phyloP scores from a whole-genome alignment of 2,797 vertebrate species.

The Myripristis jacobus region DNA sequence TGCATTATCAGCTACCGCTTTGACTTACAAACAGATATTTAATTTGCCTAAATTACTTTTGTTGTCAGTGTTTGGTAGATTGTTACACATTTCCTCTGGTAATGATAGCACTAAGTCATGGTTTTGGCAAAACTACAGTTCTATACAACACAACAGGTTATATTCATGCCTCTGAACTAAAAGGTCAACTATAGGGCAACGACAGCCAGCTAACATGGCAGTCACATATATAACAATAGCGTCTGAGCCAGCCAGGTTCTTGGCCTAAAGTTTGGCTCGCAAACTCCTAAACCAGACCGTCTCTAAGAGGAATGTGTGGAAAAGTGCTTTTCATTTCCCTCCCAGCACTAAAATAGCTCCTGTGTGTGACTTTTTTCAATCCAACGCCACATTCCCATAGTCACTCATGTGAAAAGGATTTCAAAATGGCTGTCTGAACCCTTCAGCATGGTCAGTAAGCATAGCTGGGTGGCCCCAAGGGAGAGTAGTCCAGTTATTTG shows the following conservation, averaged over 20 bases:
- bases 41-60: neutral
- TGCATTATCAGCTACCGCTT: neutral
- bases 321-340: slow-evolving; percentile 73
- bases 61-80: neutral
- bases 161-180: slow-evolving; percentile 27
- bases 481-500: slow-evolving; percentile 23
- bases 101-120: neutral
- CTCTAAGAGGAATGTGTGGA: slow-evolving; percentile 77
- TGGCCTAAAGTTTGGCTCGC: slow-evolving; percentile 42
- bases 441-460: slow-evolving; percentile 28
- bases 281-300: slow-evolving; percentile 57
- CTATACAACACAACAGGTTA: slow-evolving; percentile 10
- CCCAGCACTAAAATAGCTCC: slow-evolving; percentile 79
- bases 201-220: slow-evolving; percentile 34
- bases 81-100: neutral
- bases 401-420: slow-evolving; percentile 65
- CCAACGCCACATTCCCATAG: slow-evolving; percentile 73
- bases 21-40: neutral
- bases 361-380: slow-evolving; percentile 61
- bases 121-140: slow-evolving; percentile 16
- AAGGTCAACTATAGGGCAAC: neutral
- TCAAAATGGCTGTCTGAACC: slow-evolving; percentile 62
- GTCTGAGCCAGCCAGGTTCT: slow-evolving; percentile 40
- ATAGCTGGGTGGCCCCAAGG: slow-evolving; percentile 30
- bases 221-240: slow-evolving; percentile 35